These are phyloP conservation scores for Buphagus erythrorhynchus DNA, from an alignment of 2,797 vertebrate genomes.

Conservation along the genomic window DNA sequence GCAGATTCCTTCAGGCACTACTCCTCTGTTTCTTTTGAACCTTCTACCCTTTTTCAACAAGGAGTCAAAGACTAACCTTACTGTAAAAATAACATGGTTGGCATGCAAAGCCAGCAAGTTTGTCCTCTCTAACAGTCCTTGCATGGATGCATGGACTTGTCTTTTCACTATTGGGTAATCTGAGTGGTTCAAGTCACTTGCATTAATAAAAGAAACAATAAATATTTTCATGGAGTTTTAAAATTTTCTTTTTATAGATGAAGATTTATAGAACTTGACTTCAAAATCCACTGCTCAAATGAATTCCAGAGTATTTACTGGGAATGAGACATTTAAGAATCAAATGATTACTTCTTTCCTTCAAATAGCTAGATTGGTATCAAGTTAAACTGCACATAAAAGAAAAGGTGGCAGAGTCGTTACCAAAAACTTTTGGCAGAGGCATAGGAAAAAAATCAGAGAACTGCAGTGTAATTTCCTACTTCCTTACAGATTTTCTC, in stretches of 20 bases:
- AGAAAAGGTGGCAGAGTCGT: not conserved
- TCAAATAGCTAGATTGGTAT: not conserved
- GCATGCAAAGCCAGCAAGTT: not conserved
- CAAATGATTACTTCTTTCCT: not conserved
- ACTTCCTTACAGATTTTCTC: not conserved
- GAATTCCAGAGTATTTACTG: not conserved
- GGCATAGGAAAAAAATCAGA: not conserved
- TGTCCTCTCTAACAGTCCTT: not conserved
- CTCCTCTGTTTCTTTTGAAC: not conserved
- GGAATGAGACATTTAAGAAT: not conserved
- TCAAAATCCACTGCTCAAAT: not conserved
- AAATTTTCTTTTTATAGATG: not conserved
- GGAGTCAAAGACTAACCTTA: not conserved
- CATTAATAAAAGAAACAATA: rapidly evolving
- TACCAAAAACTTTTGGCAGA: not conserved
- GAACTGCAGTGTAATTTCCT: not conserved
- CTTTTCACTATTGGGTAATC: not conserved
- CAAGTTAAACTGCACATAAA: not conserved
- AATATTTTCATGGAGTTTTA: not conserved
- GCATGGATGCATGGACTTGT: not conserved
- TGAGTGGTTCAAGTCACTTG: not conserved
- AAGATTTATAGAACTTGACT: not conserved
- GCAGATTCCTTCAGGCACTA: not conserved
- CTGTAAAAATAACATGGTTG: not conserved
- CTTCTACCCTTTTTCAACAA: not conserved